A percentile compares a stretch with the other conserved stretches of the same genome.
These are phyloP conservation scores for Melanerpes aurifrons DNA, from an alignment of 2,113 vertebrate species.

Conservation along the genomic window DNA sequence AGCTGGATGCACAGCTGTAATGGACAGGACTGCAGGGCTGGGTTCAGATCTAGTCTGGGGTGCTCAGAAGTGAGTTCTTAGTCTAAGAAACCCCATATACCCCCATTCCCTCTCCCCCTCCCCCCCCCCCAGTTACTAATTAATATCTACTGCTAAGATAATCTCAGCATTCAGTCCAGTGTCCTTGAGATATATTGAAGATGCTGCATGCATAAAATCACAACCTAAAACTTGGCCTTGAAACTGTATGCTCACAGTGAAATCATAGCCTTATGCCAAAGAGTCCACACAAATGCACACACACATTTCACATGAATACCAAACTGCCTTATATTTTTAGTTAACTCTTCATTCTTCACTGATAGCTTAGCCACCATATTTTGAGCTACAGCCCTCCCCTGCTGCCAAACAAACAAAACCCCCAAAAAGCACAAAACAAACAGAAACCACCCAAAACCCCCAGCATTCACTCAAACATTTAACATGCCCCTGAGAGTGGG, in stretches of 20 bases:
- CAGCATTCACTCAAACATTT: neutral
- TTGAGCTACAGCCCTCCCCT: neutral
- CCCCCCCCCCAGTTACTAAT: neutral
- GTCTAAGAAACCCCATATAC: neutral
- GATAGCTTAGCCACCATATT: neutral
- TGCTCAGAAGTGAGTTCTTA: neutral
- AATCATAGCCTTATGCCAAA: neutral
- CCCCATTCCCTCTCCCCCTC: too few species aligned
- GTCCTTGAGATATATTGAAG: neutral
- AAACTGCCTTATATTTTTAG: neutral
- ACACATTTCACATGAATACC: neutral
- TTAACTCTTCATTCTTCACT: neutral
- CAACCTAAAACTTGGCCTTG: neutral
- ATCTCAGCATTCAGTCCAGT: neutral
- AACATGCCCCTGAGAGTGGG: neutral
- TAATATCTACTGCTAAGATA: neutral
- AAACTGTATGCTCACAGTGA: neutral
- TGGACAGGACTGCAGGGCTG: neutral
- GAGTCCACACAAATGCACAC: neutral
- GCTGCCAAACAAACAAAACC: neutral
- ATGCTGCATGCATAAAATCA: neutral
- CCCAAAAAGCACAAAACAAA: neutral
- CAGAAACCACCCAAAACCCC: neutral
- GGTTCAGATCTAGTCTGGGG: neutral
- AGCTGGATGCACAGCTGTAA: conserved; percentile 28